These are phyloP conservation scores for Orchestia grillus DNA, from an alignment of 1,140 invertebrate genomes.

Conservation along the genomic window DNA sequence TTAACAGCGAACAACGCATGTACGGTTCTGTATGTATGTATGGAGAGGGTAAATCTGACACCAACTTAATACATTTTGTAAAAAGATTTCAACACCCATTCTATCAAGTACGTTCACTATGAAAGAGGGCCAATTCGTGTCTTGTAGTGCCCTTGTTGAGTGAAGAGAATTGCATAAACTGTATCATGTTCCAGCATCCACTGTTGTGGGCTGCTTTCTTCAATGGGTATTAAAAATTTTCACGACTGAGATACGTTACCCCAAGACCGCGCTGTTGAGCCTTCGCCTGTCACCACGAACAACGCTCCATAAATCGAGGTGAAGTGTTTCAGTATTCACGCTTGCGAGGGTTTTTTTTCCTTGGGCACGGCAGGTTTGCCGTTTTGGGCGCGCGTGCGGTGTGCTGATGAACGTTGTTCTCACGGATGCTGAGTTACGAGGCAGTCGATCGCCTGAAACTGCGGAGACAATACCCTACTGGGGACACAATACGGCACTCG, in stretches of 20 bases:
- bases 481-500: background rate
- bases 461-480: slow-evolving; percentile 26
- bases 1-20: background rate
- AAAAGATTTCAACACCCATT: background rate
- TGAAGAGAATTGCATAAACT: background rate
- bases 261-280: background rate
- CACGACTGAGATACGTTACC: background rate
- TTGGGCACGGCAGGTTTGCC: background rate
- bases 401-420: slow-evolving; percentile 8
- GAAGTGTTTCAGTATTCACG: background rate
- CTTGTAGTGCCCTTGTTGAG: background rate
- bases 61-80: background rate
- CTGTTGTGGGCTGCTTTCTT: background rate
- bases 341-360: background rate
- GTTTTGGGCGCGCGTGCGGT: slow-evolving; percentile 20
- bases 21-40: background rate
- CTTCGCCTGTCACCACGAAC: background rate
- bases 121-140: background rate
- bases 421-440: slow-evolving; percentile 51
- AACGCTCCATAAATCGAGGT: background rate
- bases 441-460: slow-evolving; percentile 41
- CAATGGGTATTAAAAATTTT: background rate
- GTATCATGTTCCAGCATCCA: background rate
- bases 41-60: background rate
- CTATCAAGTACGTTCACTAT: background rate